Evolutionary conservation across 2,888 invertebrate species (phyloP).

Genomic region (Shargacucullia verbasci): DNA sequence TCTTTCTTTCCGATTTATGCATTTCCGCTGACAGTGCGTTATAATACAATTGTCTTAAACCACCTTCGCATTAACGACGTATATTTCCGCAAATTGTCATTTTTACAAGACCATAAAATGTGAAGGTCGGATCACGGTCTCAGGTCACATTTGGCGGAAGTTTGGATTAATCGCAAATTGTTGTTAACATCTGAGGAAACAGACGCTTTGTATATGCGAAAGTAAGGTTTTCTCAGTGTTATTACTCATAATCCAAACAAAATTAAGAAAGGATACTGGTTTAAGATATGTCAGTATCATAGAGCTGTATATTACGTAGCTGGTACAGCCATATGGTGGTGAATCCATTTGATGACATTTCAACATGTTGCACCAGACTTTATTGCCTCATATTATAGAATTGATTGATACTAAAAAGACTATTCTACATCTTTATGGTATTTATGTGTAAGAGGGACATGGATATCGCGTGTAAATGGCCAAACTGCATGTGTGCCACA

Average conservation of each 20-base stretch:
- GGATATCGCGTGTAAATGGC: constrained; percentile 15
- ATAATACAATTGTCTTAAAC: constrained; percentile 54
- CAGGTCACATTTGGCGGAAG: constrained; percentile 68
- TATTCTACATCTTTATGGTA: constrained; percentile 20
- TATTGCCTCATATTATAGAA: constrained; percentile 12
- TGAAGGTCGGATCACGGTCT: constrained; percentile 58
- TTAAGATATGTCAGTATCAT: constrained; percentile 17
- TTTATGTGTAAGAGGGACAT: constrained; percentile 15
- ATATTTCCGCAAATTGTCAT: constrained; percentile 65
- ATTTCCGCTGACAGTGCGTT: constrained; percentile 56
- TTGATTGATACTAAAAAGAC: constrained; percentile 6
- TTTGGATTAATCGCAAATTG: constrained; percentile 50
- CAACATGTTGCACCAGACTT: constrained; percentile 18
- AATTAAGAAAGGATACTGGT: constrained; percentile 8
- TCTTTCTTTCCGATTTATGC: constrained; percentile 53
- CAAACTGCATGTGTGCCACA: constrained; percentile 8
- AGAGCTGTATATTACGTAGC: constrained; percentile 8
- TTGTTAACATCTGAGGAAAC: constrained; percentile 44
- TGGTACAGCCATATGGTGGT: neutral
- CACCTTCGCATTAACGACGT: constrained; percentile 57
- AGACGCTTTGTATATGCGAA: constrained; percentile 20
- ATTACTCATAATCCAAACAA: constrained; percentile 38
- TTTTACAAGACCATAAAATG: constrained; percentile 63
- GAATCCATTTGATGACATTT: constrained; percentile 10
- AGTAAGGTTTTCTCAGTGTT: constrained; percentile 19